Percentiles rank a stretch among this genome's conserved stretches.
Evolutionary conservation across 2,888 invertebrate genomes (phyloP).

Genomic region (Neuroscelio doddi): DNA sequence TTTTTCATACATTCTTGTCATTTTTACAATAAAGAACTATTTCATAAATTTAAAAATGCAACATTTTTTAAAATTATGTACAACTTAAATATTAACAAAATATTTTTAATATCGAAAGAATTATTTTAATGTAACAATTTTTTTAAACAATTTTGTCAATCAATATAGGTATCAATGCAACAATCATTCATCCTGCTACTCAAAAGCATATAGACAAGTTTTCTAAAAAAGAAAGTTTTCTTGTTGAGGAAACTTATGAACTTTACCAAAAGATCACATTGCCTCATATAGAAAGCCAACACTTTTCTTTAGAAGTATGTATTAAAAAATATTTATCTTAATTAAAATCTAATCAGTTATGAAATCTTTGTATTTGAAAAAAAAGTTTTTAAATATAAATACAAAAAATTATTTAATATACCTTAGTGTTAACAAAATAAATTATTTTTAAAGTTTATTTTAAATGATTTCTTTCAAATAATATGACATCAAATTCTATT

Average conservation of each 20-base stretch:
- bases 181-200: conserved; percentile 94
- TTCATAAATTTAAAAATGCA: too few species aligned
- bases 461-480: too few species aligned
- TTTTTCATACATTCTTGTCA: conserved; percentile 7
- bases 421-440: too few species aligned
- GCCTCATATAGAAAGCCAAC: conserved; percentile 82
- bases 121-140: conserved; percentile 16
- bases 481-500: too few species aligned
- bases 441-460: too few species aligned
- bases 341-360: conserved; percentile 1
- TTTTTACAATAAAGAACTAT: too few species aligned
- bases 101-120: conserved; percentile 16
- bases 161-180: conserved; percentile 92
- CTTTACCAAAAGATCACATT: conserved; percentile 86
- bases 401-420: too few species aligned
- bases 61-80: too few species aligned
- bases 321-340: too few species aligned
- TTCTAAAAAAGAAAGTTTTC: conserved; percentile 80
- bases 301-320: conserved; percentile 85
- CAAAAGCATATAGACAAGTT: conserved; percentile 94
- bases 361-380: conserved; percentile 9
- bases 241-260: conserved; percentile 89
- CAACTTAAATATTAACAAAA: conserved; percentile 28
- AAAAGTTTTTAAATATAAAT: too few species aligned
- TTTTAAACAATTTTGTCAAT: too few species aligned